Evolutionary conservation across 92 coral and sea anemone species (phyloP), one percentile per base, ranked within the genome.

Genomic region (Heteractis magnifica): DNA sequence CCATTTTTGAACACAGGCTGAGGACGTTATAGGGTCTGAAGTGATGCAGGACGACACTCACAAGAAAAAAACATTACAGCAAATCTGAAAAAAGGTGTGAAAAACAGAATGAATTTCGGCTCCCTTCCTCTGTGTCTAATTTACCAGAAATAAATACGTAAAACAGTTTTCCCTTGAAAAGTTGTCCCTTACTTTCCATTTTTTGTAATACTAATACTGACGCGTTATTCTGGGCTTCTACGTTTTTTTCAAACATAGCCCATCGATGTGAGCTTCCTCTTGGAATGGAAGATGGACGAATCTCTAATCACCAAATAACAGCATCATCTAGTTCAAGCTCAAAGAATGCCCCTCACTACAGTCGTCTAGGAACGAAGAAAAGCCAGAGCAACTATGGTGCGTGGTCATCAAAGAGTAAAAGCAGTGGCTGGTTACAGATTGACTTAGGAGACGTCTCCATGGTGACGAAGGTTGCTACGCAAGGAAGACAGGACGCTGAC

Each of bases 201-300:
- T 53, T 53, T 7, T 7, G 56, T 53, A 7, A 7, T 53, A 53
- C 56, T 11, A 53, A 53, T 26, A 26, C 34, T 26, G 34, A 26
- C 34, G 56, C 56, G 12, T 51, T 7, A 14, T 18, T 10, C 21
- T 0, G 8, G 0, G 20, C 12, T 53, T 53, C 56, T 53, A 7
- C 8, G 12, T 7, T 53, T 53, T 11, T 53, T 53, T 72, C 18
- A 51, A 10, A 19, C 12, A n/a, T 19, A 87, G 90, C 77, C 7
- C 82, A 79, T 34, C 79, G 78, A n/a, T 87, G 86, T 77, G 78
- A 75, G 0, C 79, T 87, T 4, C 86, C 90, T 68, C 82, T 87
- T 52, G 90, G 90, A 3, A 82, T 87, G 70, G 84, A 80, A 59
- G 82, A 75, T 59, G 76, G 81, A 52, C 80, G 77, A 59, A 75